Percentiles rank a stretch among this genome's conserved stretches.
These are phyloP conservation scores for Gouania willdenowi DNA, from an alignment of 2,797 vertebrate species.

Conservation along the genomic window DNA sequence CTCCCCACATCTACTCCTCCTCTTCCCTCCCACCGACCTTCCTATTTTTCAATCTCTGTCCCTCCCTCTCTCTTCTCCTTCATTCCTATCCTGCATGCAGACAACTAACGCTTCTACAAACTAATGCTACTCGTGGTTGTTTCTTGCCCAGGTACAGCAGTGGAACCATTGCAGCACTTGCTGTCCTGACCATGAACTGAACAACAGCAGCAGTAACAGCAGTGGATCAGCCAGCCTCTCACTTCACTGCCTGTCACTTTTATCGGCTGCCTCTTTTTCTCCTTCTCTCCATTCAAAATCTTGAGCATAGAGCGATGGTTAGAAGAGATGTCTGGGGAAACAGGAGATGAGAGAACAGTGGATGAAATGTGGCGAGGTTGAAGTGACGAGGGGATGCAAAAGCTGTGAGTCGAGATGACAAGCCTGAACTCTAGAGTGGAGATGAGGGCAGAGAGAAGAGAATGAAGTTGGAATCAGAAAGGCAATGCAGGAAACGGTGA, in stretches of 20 bases:
- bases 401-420: slow-evolving; percentile 49
- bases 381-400: slow-evolving; percentile 59
- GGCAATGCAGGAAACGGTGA: slow-evolving; percentile 61
- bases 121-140: slow-evolving; percentile 54
- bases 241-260: slow-evolving; percentile 38
- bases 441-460: slow-evolving; percentile 47
- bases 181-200: slow-evolving; percentile 32
- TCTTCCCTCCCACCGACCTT: slow-evolving; percentile 62
- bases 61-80: slow-evolving; percentile 60
- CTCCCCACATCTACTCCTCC: slow-evolving; percentile 47
- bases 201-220: slow-evolving; percentile 7
- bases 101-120: slow-evolving; percentile 30
- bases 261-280: slow-evolving; percentile 26
- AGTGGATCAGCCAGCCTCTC: slow-evolving; percentile 32
- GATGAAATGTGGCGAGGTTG: slow-evolving; percentile 51
- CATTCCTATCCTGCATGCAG: slow-evolving; percentile 56
- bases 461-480: slow-evolving; percentile 57
- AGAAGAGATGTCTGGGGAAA: slow-evolving; percentile 36
- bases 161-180: slow-evolving; percentile 48
- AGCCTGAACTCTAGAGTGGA: slow-evolving; percentile 40
- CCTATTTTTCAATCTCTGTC: slow-evolving; percentile 57
- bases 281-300: slow-evolving; percentile 42
- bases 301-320: slow-evolving; percentile 26
- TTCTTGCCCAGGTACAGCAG: slow-evolving; percentile 34
- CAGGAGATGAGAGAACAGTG: slow-evolving; percentile 47